Evolutionary conservation across 2,888 invertebrate genomes (phyloP).

Genomic region (Lasioglossum villosulum): DNA sequence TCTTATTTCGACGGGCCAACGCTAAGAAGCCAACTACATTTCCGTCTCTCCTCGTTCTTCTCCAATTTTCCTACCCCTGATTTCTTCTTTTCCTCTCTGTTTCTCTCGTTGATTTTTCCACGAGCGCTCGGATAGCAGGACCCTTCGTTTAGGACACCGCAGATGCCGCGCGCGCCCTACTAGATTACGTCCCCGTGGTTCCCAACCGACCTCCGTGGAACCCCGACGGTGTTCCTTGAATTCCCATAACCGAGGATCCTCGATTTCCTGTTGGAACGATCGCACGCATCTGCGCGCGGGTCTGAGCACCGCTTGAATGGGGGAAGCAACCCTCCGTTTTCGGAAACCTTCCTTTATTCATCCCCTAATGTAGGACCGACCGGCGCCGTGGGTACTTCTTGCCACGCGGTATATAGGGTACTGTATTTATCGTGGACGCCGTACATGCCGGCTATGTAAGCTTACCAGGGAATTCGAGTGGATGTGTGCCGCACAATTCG

Average conservation of each 20-base stretch:
- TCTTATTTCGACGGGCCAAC: slow-evolving; percentile 46
- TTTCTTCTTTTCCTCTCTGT: not conserved
- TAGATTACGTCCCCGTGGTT: slow-evolving; percentile 62
- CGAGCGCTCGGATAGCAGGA: slow-evolving; percentile 57
- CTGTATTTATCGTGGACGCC: slow-evolving; percentile 63
- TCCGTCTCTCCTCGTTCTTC: slow-evolving; percentile 50
- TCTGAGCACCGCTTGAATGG: slow-evolving; percentile 56
- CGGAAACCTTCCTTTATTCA: slow-evolving; percentile 75
- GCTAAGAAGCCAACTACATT: slow-evolving; percentile 64
- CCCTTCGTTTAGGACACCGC: slow-evolving; percentile 70
- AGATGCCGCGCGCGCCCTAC: slow-evolving; percentile 68
- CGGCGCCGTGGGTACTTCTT: slow-evolving; percentile 59
- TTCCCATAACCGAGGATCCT: not conserved
- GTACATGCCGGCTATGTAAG: slow-evolving; percentile 41
- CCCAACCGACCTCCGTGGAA: slow-evolving; percentile 48
- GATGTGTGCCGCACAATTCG: slow-evolving; percentile 13
- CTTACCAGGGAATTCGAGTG: slow-evolving; percentile 26
- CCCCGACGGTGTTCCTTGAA: not conserved
- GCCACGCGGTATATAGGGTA: slow-evolving; percentile 62
- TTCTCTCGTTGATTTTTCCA: not conserved
- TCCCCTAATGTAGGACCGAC: slow-evolving; percentile 75
- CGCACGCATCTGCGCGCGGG: not conserved
- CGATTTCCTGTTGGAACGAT: not conserved
- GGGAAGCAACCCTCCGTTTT: slow-evolving; percentile 66
- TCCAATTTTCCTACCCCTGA: slow-evolving; percentile 56